Conservation (phyloP, 2,797 vertebrate genomes). For the Halcyon smyrnensis region DNA sequence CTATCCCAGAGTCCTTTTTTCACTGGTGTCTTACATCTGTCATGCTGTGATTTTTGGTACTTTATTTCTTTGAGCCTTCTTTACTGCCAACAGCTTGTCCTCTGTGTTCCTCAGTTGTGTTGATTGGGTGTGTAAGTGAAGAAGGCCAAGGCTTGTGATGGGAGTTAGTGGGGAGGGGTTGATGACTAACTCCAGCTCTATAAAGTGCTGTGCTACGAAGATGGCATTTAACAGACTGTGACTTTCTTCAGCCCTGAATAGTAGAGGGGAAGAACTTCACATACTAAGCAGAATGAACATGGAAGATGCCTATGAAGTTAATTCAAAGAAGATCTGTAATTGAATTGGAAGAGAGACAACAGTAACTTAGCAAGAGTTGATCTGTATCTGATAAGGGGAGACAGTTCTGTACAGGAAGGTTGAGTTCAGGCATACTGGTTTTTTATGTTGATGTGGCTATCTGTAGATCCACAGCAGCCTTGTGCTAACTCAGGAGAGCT, state of each 20-base stretch:
- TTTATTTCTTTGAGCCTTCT: neutral
- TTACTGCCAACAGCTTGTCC: neutral
- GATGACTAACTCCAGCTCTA: neutral
- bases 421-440: rapidly evolving
- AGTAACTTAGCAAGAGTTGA: neutral
- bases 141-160: neutral
- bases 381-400: neutral
- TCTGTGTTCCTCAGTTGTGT: neutral
- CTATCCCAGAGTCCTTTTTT: neutral
- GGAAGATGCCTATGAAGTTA: neutral
- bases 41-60: neutral
- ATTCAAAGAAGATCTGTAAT: neutral
- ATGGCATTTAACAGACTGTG: neutral
- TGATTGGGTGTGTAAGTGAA: neutral
- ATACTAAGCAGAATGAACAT: neutral
- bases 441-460: neutral
- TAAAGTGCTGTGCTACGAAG: neutral
- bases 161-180: neutral
- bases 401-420: neutral
- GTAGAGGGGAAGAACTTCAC: neutral
- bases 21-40: neutral
- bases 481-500: neutral
- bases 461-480: neutral
- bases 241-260: neutral
- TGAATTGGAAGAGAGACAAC: neutral